Evolutionary conservation across 2,113 vertebrate genomes (phyloP).

Genomic region (Lethenteron reissneri): DNA sequence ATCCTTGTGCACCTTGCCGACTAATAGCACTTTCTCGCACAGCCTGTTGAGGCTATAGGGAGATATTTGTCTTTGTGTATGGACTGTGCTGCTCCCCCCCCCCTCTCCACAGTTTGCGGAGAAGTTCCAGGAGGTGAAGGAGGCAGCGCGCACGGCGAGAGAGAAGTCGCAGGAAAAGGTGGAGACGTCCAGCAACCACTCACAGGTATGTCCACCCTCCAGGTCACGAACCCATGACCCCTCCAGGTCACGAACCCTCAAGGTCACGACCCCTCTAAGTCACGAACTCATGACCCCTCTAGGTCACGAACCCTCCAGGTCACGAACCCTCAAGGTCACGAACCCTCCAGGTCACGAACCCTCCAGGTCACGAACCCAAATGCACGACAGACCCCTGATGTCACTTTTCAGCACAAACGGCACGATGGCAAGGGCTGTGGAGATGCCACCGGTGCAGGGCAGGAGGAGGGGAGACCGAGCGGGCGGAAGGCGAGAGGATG

Average conservation of each 20-base stretch:
- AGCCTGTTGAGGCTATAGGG: no score
- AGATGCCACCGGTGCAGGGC: no score
- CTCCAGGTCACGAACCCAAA: background rate
- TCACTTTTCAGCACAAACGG: no score
- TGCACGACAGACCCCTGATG: background rate
- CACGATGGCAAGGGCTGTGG: no score
- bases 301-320: conserved; percentile 45
- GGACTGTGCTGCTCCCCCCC: background rate
- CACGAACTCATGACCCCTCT: conserved; percentile 8
- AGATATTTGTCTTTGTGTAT: no score
- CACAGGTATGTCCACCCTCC: conserved; percentile 48
- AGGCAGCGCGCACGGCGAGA: conserved; percentile 53
- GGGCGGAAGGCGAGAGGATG: no score
- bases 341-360: background rate
- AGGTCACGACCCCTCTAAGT: conserved; percentile 46
- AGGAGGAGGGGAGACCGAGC: no score
- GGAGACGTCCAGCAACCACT: conserved; percentile 49
- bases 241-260: background rate
- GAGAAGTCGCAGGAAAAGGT: conserved; percentile 89
- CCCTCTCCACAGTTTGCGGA: conserved; percentile 43
- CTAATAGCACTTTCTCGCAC: no score
- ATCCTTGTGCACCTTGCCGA: no score
- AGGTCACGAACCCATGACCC: conserved; percentile 29
- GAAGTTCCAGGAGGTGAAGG: conserved; percentile 76
- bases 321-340: conserved; percentile 8